Base-by-base conservation (phyloP, 2,113 vertebrate genomes). In the Heterochromis multidens region DNA sequence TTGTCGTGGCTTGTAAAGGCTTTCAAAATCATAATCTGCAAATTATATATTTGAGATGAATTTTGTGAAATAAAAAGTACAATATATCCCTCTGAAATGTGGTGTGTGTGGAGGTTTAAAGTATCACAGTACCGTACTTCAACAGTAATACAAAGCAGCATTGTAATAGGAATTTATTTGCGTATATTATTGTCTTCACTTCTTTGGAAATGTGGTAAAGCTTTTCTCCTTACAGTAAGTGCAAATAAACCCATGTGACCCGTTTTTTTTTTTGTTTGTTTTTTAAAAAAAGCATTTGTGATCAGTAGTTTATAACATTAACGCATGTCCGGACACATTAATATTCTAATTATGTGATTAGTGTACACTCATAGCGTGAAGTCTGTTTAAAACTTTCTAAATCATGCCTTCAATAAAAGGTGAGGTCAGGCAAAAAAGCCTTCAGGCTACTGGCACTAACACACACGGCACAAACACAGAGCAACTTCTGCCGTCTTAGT, bases 401-500 rank as follows among this genome's bases (percentile, higher is more conserved):
- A 79, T 17, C 5, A 11, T 40, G 65, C 63, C 37, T 49, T 72
- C n/a, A 60, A 29, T 54, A 29, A 63, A 84, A 88, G 81, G 86
- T 81, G 79, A 92, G 81, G 57, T 59, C 60, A 82, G 84, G 0
- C 2, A 6, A 54, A n/a, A 49, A 60, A 13, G 59, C 77, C 85
- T 37, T 27, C 2, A n/a, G 59, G 61, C 77, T 78, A 2, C 67
- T 52, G 43, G 67, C 43, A 19, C 49, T 19, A 17, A 52, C 49
- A 52, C 49, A 52, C 16, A 17, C 16, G 65, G 60, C 80, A 88
- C 57, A 33, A 16, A 78, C 77, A 31, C 58, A 23, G 25, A 57
- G 60, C 52, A 61, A 21, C 82, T 85, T 79, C 29, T 80, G 81
- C 83, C 7, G 74, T 58, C 80, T 89, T 76, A 87, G 80, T 93